phyloP scores from a whole-genome alignment of 2,888 invertebrate species.

The Tetanocera ferruginea region DNA sequence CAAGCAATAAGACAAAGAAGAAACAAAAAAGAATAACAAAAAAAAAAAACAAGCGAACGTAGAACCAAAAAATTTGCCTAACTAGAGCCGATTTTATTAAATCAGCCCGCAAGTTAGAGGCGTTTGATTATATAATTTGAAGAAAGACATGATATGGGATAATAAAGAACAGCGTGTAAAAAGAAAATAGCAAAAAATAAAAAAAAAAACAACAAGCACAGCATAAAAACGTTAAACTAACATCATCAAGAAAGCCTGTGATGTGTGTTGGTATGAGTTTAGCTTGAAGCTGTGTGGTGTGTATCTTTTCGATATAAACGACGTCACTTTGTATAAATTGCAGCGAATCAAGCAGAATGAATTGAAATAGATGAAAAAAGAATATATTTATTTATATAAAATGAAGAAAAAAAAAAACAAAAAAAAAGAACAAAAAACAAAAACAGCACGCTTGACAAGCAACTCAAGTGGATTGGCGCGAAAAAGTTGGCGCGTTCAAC shows the following conservation, averaged over 20 bases:
- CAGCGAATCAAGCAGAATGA: conserved; percentile 63
- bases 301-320: conserved; percentile 50
- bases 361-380: conserved; percentile 37
- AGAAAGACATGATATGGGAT: conserved; percentile 26
- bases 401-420: not conserved
- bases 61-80: no score
- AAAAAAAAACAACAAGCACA: not conserved
- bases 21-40: no score
- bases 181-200: conserved; percentile 1
- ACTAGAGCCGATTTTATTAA: not conserved
- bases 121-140: conserved; percentile 25
- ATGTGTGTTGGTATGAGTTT: conserved; percentile 23
- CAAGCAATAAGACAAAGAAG: no score
- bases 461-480: conserved; percentile 25
- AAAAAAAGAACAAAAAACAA: not conserved
- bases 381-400: not conserved
- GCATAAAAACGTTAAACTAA: conserved; percentile 12
- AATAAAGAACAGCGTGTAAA: not conserved
- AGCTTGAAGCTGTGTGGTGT: conserved; percentile 2
- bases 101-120: not conserved
- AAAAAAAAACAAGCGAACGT: no score
- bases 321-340: conserved; percentile 63
- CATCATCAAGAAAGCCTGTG: conserved; percentile 34
- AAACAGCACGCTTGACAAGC: not conserved
- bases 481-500: conserved; percentile 5